These are phyloP conservation scores for Drosophila prosaltans DNA, from an alignment of 1,140 invertebrate genomes.

Conservation along the genomic window DNA sequence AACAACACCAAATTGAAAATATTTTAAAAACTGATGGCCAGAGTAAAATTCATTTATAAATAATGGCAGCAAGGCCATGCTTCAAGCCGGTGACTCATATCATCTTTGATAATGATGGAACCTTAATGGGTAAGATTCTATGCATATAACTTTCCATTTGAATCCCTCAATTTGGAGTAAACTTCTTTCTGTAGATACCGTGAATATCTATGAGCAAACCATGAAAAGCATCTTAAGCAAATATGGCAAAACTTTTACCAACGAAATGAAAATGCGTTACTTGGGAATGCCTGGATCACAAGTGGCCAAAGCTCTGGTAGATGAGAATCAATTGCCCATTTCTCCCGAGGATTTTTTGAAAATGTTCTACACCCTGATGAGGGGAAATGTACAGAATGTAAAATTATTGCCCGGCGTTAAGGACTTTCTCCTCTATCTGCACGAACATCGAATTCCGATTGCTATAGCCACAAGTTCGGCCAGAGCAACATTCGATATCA, in stretches of 20 bases:
- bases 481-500: conserved; percentile 86
- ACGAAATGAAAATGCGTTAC: conserved; percentile 11
- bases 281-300: conserved; percentile 18
- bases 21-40: background rate
- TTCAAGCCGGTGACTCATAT: conserved; percentile 42
- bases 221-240: conserved; percentile 6
- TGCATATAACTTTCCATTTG: too few species aligned
- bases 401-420: conserved; percentile 87
- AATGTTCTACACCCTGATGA: background rate
- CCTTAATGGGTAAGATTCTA: conserved; percentile 46
- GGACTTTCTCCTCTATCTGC: conserved; percentile 90
- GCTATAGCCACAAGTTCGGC: conserved; percentile 96
- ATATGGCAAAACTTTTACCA: conserved; percentile 28
- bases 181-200: conserved; percentile 37
- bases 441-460: conserved; percentile 90
- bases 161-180: background rate
- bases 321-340: conserved; percentile 30
- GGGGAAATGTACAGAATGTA: background rate
- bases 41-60: background rate
- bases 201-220: conserved; percentile 15
- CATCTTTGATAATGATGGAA: conserved; percentile 67
- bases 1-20: background rate
- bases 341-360: background rate
- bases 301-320: background rate
- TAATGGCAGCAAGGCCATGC: background rate